phyloP scores from a whole-genome alignment of 2,888 invertebrate genomes.

The Xylota segnis region DNA sequence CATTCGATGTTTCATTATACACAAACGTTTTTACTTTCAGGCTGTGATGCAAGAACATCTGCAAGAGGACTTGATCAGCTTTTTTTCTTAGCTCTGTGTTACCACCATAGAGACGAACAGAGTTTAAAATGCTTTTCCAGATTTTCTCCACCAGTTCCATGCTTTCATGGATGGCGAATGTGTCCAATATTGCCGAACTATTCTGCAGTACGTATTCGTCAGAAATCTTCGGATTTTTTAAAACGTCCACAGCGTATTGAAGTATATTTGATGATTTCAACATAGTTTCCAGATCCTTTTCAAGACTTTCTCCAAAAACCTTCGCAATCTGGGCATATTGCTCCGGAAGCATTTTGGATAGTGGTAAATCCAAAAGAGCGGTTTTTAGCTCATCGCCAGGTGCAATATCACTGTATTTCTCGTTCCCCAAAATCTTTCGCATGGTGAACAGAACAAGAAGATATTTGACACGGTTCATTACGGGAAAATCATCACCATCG shows the following conservation, averaged over 20 bases:
- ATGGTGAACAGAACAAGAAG: conserved; percentile 79
- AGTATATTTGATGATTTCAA: conserved; percentile 76
- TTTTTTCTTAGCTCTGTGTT: conserved; percentile 77
- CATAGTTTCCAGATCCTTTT: conserved; percentile 61
- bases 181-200: conserved; percentile 73
- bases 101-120: conserved; percentile 76
- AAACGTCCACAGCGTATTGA: conserved; percentile 70
- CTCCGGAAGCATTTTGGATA: conserved; percentile 74
- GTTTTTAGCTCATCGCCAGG: conserved; percentile 73
- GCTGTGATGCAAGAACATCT: conserved; percentile 79
- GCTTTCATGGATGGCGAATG: conserved; percentile 80
- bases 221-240: conserved; percentile 63
- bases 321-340: conserved; percentile 71
- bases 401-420: conserved; percentile 59
- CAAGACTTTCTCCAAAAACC: conserved; percentile 28
- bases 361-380: conserved; percentile 77
- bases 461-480: conserved; percentile 79
- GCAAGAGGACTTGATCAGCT: conserved; percentile 79
- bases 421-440: conserved; percentile 66
- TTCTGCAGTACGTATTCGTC: conserved; percentile 74
- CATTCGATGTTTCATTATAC: conserved; percentile 78
- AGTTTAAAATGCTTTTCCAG: conserved; percentile 78
- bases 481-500: conserved; percentile 71
- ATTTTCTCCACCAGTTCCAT: conserved; percentile 78
- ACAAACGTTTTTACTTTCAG: conserved; percentile 76